Conservation (phyloP, 2,113 vertebrate species). For the Eurypyga helias region DNA sequence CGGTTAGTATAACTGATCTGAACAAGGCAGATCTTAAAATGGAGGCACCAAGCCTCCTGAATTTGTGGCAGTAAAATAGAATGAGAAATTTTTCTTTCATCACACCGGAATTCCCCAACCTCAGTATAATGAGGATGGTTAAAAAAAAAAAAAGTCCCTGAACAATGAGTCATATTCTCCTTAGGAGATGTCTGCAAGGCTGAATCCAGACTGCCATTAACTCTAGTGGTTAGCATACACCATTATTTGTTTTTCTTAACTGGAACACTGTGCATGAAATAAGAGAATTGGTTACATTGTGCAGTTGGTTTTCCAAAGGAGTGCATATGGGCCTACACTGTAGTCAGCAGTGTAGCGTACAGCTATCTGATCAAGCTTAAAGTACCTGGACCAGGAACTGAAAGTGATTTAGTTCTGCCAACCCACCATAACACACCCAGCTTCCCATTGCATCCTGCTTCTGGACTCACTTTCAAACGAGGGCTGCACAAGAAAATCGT, state of each 20-base stretch:
- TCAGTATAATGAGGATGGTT: not conserved
- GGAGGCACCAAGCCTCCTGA: not conserved
- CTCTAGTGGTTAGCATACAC: not conserved
- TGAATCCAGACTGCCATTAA: not conserved
- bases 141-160: not conserved
- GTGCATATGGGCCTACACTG: fast-evolving
- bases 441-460: not conserved
- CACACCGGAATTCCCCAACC: slow-evolving; percentile 24
- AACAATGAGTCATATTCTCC: slow-evolving; percentile 40
- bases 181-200: not conserved
- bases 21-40: not conserved
- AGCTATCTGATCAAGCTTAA: not conserved
- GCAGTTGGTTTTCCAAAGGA: not conserved
- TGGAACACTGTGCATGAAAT: not conserved
- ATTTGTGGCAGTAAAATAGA: not conserved
- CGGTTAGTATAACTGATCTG: not conserved
- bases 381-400: not conserved
- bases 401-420: not conserved
- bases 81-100: not conserved
- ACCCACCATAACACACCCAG: not conserved
- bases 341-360: not conserved
- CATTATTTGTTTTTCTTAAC: not conserved
- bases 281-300: not conserved
- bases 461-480: not conserved
- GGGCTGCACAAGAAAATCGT: not conserved